These are phyloP conservation scores for Charadrius vociferus DNA, from an alignment of 2,113 vertebrate genomes.

Conservation along the genomic window DNA sequence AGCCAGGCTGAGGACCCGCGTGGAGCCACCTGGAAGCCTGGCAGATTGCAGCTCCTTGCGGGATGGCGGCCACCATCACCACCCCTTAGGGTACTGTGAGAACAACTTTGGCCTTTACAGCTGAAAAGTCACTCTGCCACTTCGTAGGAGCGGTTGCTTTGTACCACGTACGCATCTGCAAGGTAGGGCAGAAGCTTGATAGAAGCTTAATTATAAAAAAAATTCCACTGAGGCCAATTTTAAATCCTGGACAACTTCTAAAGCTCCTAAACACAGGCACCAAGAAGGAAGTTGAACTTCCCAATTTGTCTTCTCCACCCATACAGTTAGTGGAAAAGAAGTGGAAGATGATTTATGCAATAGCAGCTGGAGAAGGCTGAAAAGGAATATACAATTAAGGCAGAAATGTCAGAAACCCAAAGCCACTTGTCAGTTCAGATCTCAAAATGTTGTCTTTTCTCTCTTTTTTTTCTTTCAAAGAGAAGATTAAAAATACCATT, in stretches of 20 bases:
- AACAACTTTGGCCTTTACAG: background rate
- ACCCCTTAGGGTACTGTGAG: background rate
- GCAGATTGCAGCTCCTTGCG: background rate
- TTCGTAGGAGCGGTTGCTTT: background rate
- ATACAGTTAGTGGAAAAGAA: background rate
- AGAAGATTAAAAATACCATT: constrained; percentile 32
- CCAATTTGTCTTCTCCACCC: background rate
- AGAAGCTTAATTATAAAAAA: background rate
- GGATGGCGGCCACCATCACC: rapidly evolving
- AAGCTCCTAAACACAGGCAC: background rate
- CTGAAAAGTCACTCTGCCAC: background rate
- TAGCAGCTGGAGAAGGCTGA: background rate
- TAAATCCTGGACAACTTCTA: background rate
- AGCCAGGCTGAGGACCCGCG: background rate
- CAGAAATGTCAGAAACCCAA: constrained; percentile 11
- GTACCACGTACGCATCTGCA: background rate
- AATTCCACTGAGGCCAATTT: background rate
- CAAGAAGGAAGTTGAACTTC: background rate
- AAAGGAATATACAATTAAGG: constrained; percentile 12
- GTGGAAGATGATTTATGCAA: background rate
- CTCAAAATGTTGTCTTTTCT: constrained; percentile 19
- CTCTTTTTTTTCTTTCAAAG: background rate
- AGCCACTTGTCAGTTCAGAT: background rate
- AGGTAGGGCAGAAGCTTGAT: background rate
- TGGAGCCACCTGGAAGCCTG: background rate